A percentile compares a stretch with the other conserved stretches of the same genome.
Conservation (phyloP, 1,140 invertebrate genomes). For the Copidosoma floridanum region DNA sequence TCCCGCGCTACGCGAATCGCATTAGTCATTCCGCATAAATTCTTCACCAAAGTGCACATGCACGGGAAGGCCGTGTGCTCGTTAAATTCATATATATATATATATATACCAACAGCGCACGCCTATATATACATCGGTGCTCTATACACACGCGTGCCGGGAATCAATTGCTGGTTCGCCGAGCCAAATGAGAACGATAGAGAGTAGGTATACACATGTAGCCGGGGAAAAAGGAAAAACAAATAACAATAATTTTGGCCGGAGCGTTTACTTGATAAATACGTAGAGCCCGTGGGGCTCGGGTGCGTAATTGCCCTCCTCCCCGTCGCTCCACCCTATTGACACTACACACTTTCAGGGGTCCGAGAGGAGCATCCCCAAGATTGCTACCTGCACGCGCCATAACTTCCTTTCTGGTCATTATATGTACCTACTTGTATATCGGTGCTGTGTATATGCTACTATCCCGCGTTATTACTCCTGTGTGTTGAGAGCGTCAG, state of each 20-base stretch:
- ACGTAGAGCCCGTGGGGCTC: neutral
- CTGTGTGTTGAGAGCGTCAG: constrained; percentile 14
- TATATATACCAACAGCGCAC: too few species aligned
- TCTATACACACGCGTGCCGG: constrained; percentile 1
- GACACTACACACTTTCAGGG: too few species aligned
- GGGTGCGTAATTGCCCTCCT: neutral
- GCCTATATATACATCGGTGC: too few species aligned
- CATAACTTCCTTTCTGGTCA: too few species aligned
- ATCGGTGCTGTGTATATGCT: neutral
- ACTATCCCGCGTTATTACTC: too few species aligned
- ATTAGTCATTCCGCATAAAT: neutral
- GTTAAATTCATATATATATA: too few species aligned
- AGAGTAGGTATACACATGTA: too few species aligned
- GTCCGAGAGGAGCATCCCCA: neutral
- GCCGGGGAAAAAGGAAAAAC: neutral
- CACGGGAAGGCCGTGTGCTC: neutral
- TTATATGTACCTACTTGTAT: too few species aligned
- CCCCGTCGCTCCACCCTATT: too few species aligned
- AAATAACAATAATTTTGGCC: constrained; percentile 18
- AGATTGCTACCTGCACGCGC: constrained; percentile 18
- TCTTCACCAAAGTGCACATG: neutral
- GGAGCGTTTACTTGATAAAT: constrained; percentile 17
- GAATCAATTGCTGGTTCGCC: neutral
- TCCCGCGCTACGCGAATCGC: neutral
- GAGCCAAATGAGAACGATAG: too few species aligned